phyloP scores from a whole-genome alignment of 1,140 invertebrate species.

The Melipona quadrifasciata region DNA sequence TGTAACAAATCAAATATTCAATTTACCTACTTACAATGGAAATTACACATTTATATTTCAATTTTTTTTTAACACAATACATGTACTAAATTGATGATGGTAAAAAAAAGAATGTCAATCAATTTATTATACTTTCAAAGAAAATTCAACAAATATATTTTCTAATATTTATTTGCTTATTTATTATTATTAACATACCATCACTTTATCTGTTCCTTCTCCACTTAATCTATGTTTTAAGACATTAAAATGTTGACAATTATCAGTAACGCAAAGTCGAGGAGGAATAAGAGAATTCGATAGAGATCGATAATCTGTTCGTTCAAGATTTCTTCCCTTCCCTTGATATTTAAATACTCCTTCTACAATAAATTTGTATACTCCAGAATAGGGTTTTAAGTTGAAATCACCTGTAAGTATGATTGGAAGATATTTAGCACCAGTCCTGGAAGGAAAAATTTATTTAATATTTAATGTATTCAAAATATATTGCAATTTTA shows the following conservation, averaged over 20 bases:
- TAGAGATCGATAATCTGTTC: slow-evolving; percentile 56
- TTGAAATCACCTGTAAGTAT: slow-evolving; percentile 96
- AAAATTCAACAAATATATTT: no score
- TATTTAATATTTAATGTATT: neutral
- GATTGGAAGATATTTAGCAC: slow-evolving; percentile 86
- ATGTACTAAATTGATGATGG: neutral
- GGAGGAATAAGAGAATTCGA: slow-evolving; percentile 82
- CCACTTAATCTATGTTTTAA: slow-evolving; percentile 75
- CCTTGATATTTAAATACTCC: slow-evolving; percentile 85
- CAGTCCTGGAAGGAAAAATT: slow-evolving; percentile 57
- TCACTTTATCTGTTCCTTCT: slow-evolving; percentile 63
- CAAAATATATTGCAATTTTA: neutral
- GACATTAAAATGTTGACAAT: slow-evolving; percentile 85
- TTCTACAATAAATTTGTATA: slow-evolving; percentile 88
- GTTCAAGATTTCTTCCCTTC: slow-evolving; percentile 75
- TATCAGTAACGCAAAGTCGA: slow-evolving; percentile 84
- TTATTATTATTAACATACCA: slow-evolving; percentile 62
- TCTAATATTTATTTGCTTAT: neutral
- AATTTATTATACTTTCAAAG: neutral
- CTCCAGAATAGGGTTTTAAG: slow-evolving; percentile 86
- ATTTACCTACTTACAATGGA: neutral
- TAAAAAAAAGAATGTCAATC: no score
- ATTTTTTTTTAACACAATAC: neutral
- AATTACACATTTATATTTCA: neutral
- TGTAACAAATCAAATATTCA: slow-evolving; percentile 31